Percentiles rank a stretch among this genome's conserved stretches.
These are phyloP conservation scores for Pocota personata DNA, from an alignment of 2,888 invertebrate species.

Conservation along the genomic window DNA sequence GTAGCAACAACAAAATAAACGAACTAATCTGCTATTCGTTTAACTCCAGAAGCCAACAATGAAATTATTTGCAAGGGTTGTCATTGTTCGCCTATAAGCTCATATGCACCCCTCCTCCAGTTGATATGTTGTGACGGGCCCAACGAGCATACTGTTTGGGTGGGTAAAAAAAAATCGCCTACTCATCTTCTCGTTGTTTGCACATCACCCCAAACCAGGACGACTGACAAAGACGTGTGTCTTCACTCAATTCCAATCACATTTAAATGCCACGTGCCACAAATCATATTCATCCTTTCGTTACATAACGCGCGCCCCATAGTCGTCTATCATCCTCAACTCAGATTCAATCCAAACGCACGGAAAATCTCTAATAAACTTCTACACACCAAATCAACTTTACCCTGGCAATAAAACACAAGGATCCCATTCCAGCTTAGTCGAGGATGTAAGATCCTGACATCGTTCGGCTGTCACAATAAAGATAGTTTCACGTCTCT, in stretches of 20 bases:
- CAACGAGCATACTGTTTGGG: neutral
- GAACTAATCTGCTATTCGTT: slow-evolving; percentile 73
- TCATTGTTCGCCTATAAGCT: slow-evolving; percentile 58
- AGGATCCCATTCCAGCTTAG: neutral
- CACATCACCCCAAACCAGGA: slow-evolving; percentile 25
- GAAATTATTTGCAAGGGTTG: slow-evolving; percentile 72
- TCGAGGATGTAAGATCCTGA: neutral
- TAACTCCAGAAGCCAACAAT: slow-evolving; percentile 68
- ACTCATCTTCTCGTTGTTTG: slow-evolving; percentile 57
- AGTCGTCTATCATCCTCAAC: slow-evolving; percentile 1
- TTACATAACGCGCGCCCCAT: slow-evolving; percentile 56
- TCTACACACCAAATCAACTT: slow-evolving; percentile 4
- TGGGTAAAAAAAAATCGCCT: slow-evolving; percentile 38
- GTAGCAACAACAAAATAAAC: slow-evolving; percentile 35
- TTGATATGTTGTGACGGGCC: slow-evolving; percentile 59
- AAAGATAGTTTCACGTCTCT: slow-evolving; percentile 61
- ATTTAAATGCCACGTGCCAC: slow-evolving; percentile 75
- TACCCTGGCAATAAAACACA: slow-evolving; percentile 37
- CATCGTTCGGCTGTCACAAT: slow-evolving; percentile 58
- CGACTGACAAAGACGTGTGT: slow-evolving; percentile 72
- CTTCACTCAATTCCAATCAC: slow-evolving; percentile 76
- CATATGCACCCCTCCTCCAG: slow-evolving; percentile 39
- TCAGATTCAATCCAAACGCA: no score
- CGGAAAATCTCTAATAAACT: slow-evolving; percentile 53
- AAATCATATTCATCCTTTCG: slow-evolving; percentile 75